Conservation (phyloP, 2,888 invertebrate genomes). For the Tuberolachnus salignus region DNA sequence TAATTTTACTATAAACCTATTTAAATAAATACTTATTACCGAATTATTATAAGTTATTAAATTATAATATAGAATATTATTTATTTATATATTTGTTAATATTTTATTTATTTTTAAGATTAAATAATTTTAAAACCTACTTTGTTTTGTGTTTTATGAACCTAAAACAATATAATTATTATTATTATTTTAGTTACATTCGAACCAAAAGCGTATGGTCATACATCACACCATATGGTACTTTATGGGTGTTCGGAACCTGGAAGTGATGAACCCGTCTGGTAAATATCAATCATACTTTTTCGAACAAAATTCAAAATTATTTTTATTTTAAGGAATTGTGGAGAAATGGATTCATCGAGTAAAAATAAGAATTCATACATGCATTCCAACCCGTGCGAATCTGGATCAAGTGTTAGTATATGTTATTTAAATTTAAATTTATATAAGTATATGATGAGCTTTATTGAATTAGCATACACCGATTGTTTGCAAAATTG, state of each 20-base stretch:
- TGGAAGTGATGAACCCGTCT: conserved; percentile 77
- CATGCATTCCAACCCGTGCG: conserved; percentile 71
- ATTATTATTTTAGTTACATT: conserved; percentile 76
- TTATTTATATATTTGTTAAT: not conserved
- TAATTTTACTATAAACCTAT: not conserved
- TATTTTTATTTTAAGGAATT: conserved; percentile 72
- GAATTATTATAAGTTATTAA: not conserved
- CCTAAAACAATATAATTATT: not conserved
- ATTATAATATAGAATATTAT: not conserved
- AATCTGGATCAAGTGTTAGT: conserved; percentile 70
- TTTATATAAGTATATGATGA: too few species aligned
- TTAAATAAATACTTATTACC: not conserved
- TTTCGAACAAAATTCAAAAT: not conserved
- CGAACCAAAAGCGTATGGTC: conserved; percentile 88
- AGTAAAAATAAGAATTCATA: conserved; percentile 66
- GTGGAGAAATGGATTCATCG: conserved; percentile 84
- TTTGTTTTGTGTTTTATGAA: too few species aligned
- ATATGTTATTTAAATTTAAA: conserved; percentile 48
- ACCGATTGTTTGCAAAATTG: too few species aligned
- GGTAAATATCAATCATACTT: conserved; percentile 28
- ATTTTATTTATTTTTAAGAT: not conserved
- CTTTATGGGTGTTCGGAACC: conserved; percentile 87
- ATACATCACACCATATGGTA: conserved; percentile 91
- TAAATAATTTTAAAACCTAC: not conserved
- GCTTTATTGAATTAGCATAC: too few species aligned